A percentile compares a stretch with the other conserved stretches of the same genome.
Conservation (phyloP, 2,113 vertebrate genomes). For the Seriola rivoliana region DNA sequence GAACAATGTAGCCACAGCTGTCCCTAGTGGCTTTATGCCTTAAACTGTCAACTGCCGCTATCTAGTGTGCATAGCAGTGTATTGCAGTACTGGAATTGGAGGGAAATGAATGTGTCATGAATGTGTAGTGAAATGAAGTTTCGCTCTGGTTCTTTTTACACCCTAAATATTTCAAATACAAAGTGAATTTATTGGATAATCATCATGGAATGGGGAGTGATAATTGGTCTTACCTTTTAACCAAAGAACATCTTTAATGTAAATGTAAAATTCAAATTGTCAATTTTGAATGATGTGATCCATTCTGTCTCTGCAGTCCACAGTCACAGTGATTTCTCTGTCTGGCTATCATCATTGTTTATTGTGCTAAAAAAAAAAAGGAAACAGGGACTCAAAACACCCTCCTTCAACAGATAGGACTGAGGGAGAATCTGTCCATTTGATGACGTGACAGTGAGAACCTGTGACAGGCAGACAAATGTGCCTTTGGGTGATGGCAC, state of each 20-base stretch:
- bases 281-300: background rate
- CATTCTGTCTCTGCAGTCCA: background rate
- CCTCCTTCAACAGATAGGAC: background rate
- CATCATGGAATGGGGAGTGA: background rate
- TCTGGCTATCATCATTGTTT: background rate
- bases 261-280: too few relatives aligned
- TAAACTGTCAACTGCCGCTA: constrained; percentile 34
- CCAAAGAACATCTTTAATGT: background rate
- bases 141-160: background rate
- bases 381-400: background rate
- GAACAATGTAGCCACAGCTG: background rate
- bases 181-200: background rate
- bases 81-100: background rate
- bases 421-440: background rate
- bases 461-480: constrained; percentile 13
- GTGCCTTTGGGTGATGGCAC: background rate
- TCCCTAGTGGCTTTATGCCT: background rate
- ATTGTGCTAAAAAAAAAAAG: background rate
- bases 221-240: background rate
- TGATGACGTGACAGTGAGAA: background rate
- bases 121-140: background rate
- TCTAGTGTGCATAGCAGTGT: constrained; percentile 52
- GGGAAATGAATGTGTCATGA: background rate
- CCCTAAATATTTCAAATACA: background rate
- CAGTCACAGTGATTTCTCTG: background rate